phyloP scores from a whole-genome alignment of 2,888 invertebrate species.

The Cenopis cana region DNA sequence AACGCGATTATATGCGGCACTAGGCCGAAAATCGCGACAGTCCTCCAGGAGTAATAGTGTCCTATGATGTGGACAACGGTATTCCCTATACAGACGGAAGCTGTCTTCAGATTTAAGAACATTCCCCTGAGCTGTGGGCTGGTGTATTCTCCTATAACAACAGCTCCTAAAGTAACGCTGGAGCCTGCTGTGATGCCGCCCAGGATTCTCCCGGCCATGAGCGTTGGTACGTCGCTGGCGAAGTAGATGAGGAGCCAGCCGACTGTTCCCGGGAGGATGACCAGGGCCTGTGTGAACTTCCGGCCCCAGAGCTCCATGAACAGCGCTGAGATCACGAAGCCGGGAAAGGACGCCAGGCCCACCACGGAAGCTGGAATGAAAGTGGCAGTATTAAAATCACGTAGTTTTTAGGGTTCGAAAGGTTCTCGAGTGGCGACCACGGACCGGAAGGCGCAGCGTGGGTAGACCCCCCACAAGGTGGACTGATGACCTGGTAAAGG shows the following conservation, averaged over 20 bases:
- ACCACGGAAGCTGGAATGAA: constrained; percentile 55
- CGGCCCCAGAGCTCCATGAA: constrained; percentile 59
- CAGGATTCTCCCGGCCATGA: constrained; percentile 53
- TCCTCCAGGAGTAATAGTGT: constrained; percentile 53
- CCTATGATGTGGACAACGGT: constrained; percentile 51
- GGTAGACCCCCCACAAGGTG: no score
- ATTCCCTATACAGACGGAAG: constrained; percentile 47
- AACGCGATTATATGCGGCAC: constrained; percentile 34
- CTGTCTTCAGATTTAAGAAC: constrained; percentile 52
- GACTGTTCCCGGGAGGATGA: constrained; percentile 48
- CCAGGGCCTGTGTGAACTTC: constrained; percentile 49
- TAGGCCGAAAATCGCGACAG: constrained; percentile 49
- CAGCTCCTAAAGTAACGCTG: constrained; percentile 49
- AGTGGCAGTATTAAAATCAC: neutral
- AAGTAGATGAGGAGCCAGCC: constrained; percentile 53
- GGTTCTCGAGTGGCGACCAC: no score
- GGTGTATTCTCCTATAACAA: constrained; percentile 54
- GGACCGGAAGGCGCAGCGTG: no score
- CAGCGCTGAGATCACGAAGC: constrained; percentile 56
- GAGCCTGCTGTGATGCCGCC: constrained; percentile 50
- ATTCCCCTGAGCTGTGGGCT: constrained; percentile 53
- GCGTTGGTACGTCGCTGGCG: constrained; percentile 47
- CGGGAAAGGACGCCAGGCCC: constrained; percentile 56
- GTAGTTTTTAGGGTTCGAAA: neutral
- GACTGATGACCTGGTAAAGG: no score